Evolutionary conservation across 2,113 vertebrate genomes (phyloP).

Genomic region (Hippolais icterina): DNA sequence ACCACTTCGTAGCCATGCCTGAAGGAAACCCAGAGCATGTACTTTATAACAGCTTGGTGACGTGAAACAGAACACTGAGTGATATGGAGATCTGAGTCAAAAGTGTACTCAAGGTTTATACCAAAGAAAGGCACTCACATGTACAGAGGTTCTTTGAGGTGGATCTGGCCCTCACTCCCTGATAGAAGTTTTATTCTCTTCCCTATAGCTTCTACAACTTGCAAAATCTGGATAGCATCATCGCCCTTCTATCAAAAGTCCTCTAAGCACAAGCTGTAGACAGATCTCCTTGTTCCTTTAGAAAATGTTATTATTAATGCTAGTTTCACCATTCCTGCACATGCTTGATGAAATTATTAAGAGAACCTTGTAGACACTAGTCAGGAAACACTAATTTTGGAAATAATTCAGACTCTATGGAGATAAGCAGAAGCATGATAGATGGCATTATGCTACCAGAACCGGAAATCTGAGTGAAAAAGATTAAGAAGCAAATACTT

Average conservation of each 20-base stretch:
- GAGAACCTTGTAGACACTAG: neutral
- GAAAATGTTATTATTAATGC: neutral
- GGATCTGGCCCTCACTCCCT: neutral
- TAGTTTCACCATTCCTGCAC: neutral
- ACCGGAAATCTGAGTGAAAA: neutral
- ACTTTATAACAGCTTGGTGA: neutral
- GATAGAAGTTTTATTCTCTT: neutral
- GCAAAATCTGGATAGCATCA: neutral
- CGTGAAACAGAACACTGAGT: neutral
- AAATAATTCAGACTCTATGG: neutral
- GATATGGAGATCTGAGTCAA: neutral
- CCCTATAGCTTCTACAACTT: neutral
- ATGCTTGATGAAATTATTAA: neutral
- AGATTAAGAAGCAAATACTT: neutral
- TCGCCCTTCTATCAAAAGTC: neutral
- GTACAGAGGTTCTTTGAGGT: neutral
- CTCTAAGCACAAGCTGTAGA: neutral
- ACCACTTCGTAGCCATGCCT: neutral
- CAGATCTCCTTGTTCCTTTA: neutral
- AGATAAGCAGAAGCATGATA: neutral
- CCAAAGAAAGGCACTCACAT: rapidly evolving
- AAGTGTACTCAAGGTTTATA: neutral
- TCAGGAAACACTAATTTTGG: neutral
- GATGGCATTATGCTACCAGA: neutral
- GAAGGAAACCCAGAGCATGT: neutral